Evolutionary conservation across 2,888 invertebrate genomes (phyloP), one percentile per base, ranked within the genome.

Genomic region (Metallyticus violacea): DNA sequence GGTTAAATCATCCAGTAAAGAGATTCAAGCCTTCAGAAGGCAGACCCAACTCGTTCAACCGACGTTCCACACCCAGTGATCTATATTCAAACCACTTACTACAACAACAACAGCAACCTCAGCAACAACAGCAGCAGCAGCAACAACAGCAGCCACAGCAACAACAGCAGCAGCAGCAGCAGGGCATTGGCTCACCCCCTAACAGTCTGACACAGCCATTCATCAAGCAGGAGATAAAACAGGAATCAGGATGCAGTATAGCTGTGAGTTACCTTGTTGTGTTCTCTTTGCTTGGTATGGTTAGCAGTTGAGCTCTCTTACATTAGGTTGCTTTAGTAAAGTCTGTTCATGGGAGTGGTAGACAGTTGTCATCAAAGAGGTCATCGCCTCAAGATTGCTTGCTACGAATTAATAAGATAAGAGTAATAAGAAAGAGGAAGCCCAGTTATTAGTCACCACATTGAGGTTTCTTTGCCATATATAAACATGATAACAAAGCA

Each of bases 1-100:
- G 97, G 97, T 93, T 97, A 90, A 96, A 97, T 91, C 97, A 97
- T 93, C 97, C 98, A 0, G 96, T 98, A 88, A 98, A 98, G 92
- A 95, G 97, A 90, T 96, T 97, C 92, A 96, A 97, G 92, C 93
- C 94, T 62, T 87, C 89, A n/a, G 90, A 90, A 79, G 81, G 88
- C 40, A 88, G 88, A 80, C 87, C 86, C 2, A 77, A 76, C 7
- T 77, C 87, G n/a, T 79, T 84, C 79, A 82, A 76, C 29, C 79
- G 85, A 2, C 87, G 85, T 89, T 91, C 92, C 85, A 91, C 91
- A 88, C 91, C 89, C 27, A 89, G 89, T 30, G 92, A 92, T 89
- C 90, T 92, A 29, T 92, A 92, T 88, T 90, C 92, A n/a, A 77
- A 83, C 27, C 77, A 83, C 2, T 27, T 83, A n/a, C 40, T 62